These are phyloP conservation scores for Strix aluco DNA, from an alignment of 2,113 vertebrate genomes.

Conservation along the genomic window DNA sequence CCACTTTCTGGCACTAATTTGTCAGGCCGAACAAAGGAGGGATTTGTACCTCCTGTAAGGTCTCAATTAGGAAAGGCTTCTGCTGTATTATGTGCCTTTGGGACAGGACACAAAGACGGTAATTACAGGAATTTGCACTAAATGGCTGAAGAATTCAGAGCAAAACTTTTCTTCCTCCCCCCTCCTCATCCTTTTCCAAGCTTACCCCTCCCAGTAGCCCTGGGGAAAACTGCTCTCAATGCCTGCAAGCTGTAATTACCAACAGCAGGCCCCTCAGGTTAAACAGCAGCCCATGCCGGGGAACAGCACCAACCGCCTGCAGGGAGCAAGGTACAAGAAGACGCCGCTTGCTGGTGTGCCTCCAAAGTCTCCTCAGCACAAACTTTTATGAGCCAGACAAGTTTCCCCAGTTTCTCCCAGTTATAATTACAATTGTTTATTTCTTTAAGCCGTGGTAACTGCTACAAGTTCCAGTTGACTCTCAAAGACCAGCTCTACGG, in stretches of 20 bases:
- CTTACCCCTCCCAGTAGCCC: conserved; percentile 61
- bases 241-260: conserved; percentile 67
- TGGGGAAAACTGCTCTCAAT: conserved; percentile 47
- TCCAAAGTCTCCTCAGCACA: background rate
- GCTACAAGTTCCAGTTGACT: background rate
- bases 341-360: background rate
- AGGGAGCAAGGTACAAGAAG: background rate
- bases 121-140: conserved; percentile 90
- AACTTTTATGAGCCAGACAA: background rate
- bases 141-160: conserved; percentile 88
- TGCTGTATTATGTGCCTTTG: conserved; percentile 84
- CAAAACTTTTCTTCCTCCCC: conserved; percentile 70
- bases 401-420: background rate
- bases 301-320: conserved; percentile 15
- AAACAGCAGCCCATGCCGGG: conserved; percentile 64
- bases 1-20: conserved; percentile 91
- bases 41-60: conserved; percentile 89
- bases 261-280: conserved; percentile 65
- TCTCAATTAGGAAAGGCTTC: conserved; percentile 90
- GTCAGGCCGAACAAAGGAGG: conserved; percentile 85
- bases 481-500: background rate
- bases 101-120: conserved; percentile 83
- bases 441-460: background rate
- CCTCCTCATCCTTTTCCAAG: conserved; percentile 43
- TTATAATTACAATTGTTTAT: background rate